phyloP scores from a whole-genome alignment of 1,140 invertebrate genomes.

The Tenebrio molitor region DNA sequence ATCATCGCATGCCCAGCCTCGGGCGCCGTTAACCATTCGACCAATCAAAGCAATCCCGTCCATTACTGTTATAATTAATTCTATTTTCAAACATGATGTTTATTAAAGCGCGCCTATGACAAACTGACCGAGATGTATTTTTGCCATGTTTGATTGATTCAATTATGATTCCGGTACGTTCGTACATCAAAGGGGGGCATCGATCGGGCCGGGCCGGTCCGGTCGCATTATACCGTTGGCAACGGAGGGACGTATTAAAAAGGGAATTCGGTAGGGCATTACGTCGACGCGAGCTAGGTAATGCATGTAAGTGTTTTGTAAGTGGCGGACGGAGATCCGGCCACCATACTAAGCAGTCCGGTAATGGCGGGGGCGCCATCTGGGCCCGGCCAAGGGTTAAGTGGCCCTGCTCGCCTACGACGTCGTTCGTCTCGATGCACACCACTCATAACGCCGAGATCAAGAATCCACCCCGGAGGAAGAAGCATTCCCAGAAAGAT shows the following conservation, averaged over 20 bases:
- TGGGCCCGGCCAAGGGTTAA: conserved; percentile 50
- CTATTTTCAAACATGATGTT: conserved; percentile 44
- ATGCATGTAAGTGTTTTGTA: conserved; percentile 55
- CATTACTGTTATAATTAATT: conserved; percentile 53
- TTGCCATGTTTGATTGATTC: conserved; percentile 23
- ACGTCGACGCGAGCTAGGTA: conserved; percentile 27
- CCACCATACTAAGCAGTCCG: conserved; percentile 50
- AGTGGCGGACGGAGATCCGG: conserved; percentile 44
- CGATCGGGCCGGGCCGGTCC: background rate
- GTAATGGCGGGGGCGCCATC: conserved; percentile 48
- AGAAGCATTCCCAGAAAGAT: too few relatives aligned
- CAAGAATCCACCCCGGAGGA: too few relatives aligned
- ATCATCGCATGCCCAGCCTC: conserved; percentile 50
- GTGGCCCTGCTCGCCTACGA: conserved; percentile 39
- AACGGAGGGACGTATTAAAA: conserved; percentile 1
- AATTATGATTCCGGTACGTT: conserved; percentile 12
- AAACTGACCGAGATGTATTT: background rate
- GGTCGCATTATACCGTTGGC: background rate
- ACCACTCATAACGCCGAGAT: background rate
- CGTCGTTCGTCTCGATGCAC: conserved; percentile 20
- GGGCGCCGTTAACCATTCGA: conserved; percentile 49
- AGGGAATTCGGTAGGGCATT: conserved; percentile 12
- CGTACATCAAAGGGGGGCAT: background rate
- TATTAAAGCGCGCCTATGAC: conserved; percentile 11
- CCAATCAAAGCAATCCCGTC: conserved; percentile 52